Percentiles rank a stretch among this genome's conserved stretches.
These are phyloP conservation scores for Cichlasoma orientale DNA, from an alignment of 2,797 vertebrate species.

Conservation along the genomic window DNA sequence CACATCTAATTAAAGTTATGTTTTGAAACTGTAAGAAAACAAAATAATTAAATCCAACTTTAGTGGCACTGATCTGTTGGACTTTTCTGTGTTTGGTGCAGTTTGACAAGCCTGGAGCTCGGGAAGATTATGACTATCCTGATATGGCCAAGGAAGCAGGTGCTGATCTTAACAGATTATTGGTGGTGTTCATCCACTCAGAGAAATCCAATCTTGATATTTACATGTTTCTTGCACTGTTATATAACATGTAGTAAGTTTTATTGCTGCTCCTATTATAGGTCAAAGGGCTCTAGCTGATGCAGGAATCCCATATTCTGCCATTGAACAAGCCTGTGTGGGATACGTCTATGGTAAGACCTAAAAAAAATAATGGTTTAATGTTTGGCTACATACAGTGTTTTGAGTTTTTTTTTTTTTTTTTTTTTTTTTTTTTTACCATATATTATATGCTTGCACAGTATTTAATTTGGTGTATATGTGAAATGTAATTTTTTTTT, in stretches of 20 bases:
- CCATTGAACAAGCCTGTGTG: constrained; percentile 91
- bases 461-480: background rate
- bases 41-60: background rate
- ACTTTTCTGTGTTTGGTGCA: constrained; percentile 58
- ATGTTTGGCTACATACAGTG: background rate
- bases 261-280: constrained; percentile 53
- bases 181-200: constrained; percentile 18
- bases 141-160: constrained; percentile 97
- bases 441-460: background rate
- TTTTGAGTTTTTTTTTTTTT: too few relatives aligned
- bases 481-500: background rate
- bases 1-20: background rate
- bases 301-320: constrained; percentile 89
- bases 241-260: background rate
- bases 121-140: constrained; percentile 86
- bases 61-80: background rate
- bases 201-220: constrained; percentile 4
- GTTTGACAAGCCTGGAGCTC: constrained; percentile 88
- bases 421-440: too few relatives aligned
- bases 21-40: background rate
- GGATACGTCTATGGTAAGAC: constrained; percentile 94
- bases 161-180: constrained; percentile 51
- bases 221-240: background rate
- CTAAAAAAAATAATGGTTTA: background rate
- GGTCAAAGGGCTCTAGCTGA: constrained; percentile 90